A percentile compares a stretch with the other conserved stretches of the same genome.
Conservation (phyloP, 64 coral and sea anemone species). For the Acropora yongei region DNA sequence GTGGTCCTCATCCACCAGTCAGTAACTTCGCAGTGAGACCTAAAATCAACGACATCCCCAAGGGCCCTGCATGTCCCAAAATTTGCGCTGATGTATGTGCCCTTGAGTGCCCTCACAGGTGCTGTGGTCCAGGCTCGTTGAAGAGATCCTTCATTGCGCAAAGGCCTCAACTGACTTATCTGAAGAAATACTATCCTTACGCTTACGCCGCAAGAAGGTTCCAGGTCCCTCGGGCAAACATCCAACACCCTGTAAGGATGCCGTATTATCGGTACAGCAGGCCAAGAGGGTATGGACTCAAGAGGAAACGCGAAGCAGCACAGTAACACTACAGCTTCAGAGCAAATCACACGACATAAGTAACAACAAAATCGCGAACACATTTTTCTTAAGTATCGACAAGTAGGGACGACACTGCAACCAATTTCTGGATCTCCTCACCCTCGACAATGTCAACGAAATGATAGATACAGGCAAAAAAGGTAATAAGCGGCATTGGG, state of each 20-base stretch:
- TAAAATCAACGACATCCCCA: conserved; percentile 45
- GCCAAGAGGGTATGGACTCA: conserved; percentile 72
- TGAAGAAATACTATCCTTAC: conserved; percentile 28
- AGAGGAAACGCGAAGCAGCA: conserved; percentile 56
- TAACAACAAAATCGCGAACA: too few species aligned
- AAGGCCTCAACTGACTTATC: conserved; percentile 23
- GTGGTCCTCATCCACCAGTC: conserved; percentile 76
- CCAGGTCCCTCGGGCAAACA: neutral
- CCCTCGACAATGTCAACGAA: too few species aligned
- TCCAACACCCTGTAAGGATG: neutral
- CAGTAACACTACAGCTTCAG: neutral
- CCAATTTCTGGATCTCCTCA: too few species aligned
- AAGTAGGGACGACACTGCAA: too few species aligned
- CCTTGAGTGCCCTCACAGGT: conserved; percentile 91
- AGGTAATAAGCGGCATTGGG: too few species aligned
- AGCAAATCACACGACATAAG: too few species aligned
- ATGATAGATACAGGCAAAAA: too few species aligned
- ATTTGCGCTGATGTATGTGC: conserved; percentile 92
- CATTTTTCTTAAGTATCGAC: too few species aligned
- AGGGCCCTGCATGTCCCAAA: conserved; percentile 54
- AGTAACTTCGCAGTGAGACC: neutral
- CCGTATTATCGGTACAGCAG: conserved; percentile 64
- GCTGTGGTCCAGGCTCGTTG: conserved; percentile 85
- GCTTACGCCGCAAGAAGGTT: neutral
- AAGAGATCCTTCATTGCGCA: conserved; percentile 54